phyloP scores from a whole-genome alignment of 2,888 invertebrate species.

The Polylopha cassiicola region DNA sequence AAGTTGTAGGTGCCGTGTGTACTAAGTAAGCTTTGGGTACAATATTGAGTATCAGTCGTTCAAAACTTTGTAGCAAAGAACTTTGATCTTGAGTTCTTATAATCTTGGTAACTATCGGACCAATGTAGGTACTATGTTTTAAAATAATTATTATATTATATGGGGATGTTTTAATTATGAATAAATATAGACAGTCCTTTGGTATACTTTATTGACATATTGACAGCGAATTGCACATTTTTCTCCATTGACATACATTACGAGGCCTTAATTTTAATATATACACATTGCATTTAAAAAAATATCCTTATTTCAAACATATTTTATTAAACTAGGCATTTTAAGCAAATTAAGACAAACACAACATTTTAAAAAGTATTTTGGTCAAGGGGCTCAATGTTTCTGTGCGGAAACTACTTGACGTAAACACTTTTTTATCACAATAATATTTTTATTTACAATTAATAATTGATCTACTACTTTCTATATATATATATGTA shows the following conservation, averaged over 20 bases:
- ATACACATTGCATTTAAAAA: constrained; percentile 31
- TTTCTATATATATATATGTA: constrained; percentile 24
- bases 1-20: too few species aligned
- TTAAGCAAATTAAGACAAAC: constrained; percentile 10
- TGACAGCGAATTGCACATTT: constrained; percentile 60
- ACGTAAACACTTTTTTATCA: constrained; percentile 54
- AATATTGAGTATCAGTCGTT: too few species aligned
- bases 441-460: constrained; percentile 30
- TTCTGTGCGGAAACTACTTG: constrained; percentile 49
- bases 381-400: constrained; percentile 69
- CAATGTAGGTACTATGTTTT: too few species aligned
- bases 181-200: constrained; percentile 33
- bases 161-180: constrained; percentile 2
- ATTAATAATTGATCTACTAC: too few species aligned
- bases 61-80: too few species aligned
- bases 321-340: constrained; percentile 10
- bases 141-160: too few species aligned
- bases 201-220: constrained; percentile 56
- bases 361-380: constrained; percentile 48
- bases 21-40: too few species aligned
- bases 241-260: constrained; percentile 56
- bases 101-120: too few species aligned
- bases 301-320: constrained; percentile 28
- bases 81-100: too few species aligned
- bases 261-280: constrained; percentile 36